Base-by-base conservation (phyloP, 2,888 invertebrate genomes). In the Clepsis dumicolana region DNA sequence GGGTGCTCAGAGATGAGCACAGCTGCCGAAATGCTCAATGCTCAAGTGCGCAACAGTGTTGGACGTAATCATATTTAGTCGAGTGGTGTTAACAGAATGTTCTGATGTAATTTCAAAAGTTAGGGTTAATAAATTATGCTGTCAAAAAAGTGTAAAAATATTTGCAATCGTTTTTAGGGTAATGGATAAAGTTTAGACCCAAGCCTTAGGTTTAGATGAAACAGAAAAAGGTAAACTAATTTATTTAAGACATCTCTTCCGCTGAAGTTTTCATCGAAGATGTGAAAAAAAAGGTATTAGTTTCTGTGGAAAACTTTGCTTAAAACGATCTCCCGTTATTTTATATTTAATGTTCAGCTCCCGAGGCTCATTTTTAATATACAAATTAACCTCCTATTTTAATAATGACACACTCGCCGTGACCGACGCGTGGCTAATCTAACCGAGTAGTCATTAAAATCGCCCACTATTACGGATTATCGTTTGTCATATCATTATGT, bases 401-500 rank as follows among this genome's bases (percentile, higher is more conserved):
- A 56, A 66, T 63, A 64, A 71, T 71, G 67, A 69, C 64, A 66
- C 71, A 65, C 73, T 74, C 70, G 74, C 74, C 71, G 62, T 71
- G 69, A 65, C 48, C 48, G 48, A 71, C 59, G 67, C 69, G 52
- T 65, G 69, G 65, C 64, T 72, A 70, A 68, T 68, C 63, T 71
- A 70, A 75, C 77, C 80, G 69, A 80, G 78, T 76, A 77, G 74
- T 82, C 75, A 86, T 87, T 83, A 86, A 71, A 73, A 73, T 75
- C 75, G 80, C 77, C 77, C 80, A 75, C 74, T 80, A 79, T 76
- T 77, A 72, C 69, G 82, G 84, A 86, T 88, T 86, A 82, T 67
- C 74, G 76, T 76, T 75, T 73, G 76, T 77, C 74, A 74, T 73
- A 70, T 76, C 44, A 70, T 70, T 67, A 70, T 64, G 63, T 70